phyloP scores from a whole-genome alignment of 2,113 vertebrate species.

The Catagonus wagneri region DNA sequence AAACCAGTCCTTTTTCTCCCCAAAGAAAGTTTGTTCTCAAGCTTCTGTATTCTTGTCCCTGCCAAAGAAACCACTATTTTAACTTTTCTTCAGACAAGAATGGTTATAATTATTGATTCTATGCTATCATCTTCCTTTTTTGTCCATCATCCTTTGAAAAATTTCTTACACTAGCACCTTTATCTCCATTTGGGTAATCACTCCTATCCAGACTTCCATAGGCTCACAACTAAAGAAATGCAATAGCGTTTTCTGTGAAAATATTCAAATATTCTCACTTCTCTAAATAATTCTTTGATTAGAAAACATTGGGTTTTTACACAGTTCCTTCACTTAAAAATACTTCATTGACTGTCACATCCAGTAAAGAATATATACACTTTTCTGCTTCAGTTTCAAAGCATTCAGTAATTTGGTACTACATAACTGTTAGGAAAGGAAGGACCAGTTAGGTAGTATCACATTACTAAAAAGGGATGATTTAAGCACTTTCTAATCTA shows the following conservation, averaged over 20 bases:
- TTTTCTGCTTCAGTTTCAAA: not conserved
- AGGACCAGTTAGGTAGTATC: not conserved
- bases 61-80: not conserved
- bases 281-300: not conserved
- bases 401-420: not conserved
- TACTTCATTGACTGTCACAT: not conserved
- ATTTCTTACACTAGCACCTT: not conserved
- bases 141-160: not conserved
- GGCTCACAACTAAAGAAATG: not conserved
- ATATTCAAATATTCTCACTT: constrained; percentile 12
- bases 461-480: constrained; percentile 56
- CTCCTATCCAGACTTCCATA: not conserved
- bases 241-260: not conserved
- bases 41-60: not conserved
- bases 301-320: not conserved
- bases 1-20: not conserved
- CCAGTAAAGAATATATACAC: constrained; percentile 10
- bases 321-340: not conserved
- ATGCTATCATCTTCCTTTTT: not conserved
- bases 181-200: not conserved
- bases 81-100: not conserved
- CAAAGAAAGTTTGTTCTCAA: not conserved
- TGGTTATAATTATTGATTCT: not conserved
- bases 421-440: not conserved
- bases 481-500: constrained; percentile 12